These are phyloP conservation scores for Papilio helenus DNA, from an alignment of 1,140 invertebrate species.

Conservation along the genomic window DNA sequence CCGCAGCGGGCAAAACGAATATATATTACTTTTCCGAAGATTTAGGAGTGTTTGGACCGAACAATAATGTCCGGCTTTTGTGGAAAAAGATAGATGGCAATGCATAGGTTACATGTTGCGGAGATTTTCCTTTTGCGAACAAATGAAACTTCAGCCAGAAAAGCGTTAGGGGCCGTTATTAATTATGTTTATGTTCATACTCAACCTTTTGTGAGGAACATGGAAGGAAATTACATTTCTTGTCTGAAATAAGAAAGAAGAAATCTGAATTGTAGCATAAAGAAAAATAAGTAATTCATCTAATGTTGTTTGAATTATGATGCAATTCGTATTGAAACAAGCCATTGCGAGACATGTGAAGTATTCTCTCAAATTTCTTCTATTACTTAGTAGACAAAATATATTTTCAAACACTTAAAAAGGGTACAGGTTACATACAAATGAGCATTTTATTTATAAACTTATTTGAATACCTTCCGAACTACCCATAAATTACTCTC, in stretches of 20 bases:
- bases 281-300: not conserved
- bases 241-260: constrained; percentile 38
- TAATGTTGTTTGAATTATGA: not conserved
- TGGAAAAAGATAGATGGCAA: constrained; percentile 83
- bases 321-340: not conserved
- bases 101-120: constrained; percentile 78
- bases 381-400: not conserved
- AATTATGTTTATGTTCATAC: constrained; percentile 77
- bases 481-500: constrained; percentile 44
- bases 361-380: too few relatives aligned
- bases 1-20: constrained; percentile 82
- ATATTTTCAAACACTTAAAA: not conserved
- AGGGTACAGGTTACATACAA: not conserved
- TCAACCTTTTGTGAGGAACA: constrained; percentile 54
- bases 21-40: constrained; percentile 84
- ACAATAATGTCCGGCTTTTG: constrained; percentile 84
- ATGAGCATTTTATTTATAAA: constrained; percentile 40
- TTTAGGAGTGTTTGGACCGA: constrained; percentile 84
- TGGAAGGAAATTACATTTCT: constrained; percentile 52
- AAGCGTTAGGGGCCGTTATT: constrained; percentile 62
- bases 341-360: not conserved
- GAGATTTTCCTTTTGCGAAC: constrained; percentile 78
- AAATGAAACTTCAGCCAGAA: constrained; percentile 72
- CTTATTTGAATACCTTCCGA: constrained; percentile 38
- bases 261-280: not conserved